Evolutionary conservation across 2,797 vertebrate genomes (phyloP), one percentile per base, ranked within the genome.

Genomic region (Podarcis siculus): DNA sequence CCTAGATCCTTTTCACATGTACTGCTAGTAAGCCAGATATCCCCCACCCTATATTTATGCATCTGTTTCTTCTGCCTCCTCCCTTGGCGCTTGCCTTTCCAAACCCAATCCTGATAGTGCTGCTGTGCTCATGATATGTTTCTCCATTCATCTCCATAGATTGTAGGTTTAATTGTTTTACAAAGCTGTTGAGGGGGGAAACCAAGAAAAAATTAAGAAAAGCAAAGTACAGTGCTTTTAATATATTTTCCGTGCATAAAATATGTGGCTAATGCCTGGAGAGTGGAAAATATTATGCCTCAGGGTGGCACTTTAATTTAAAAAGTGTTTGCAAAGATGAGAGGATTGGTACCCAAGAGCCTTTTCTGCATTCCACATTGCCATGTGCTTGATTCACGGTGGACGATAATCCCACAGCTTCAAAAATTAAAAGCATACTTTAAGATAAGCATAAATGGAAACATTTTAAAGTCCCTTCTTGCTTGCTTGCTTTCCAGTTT

Each of bases 211-310:
- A 25, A 32, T 49, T 9, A 69, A 71, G 58, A 67, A 64, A 79
- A 37, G 37, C 64, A 27, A 82, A 82, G 17, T 55, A 9, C n/a
- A 35, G 23, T 35, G 49, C 27, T 30, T 66, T 7, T 35, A 61
- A 30, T 39, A 55, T 55, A 55, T 7, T 64, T 75, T 67, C 49
- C 91, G 90, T 91, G 88, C 82, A 89, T 87, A 90, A 23, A 27
- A 83, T 77, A 27, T 76, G 79, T 58, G 90, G 82, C 64, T 64
- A 91, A 25, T 91, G 89, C 87, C 91, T 91, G 84, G 84, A 89
- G 90, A 89, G 90, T 87, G 21, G 21, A 91, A 92, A 92, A 78
- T 83, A 92, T 91, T 93, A 82, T 92, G 69, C 89, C 91, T 89
- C 85, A 88, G 90, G 83, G 85, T 32, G 85, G 83, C 67, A 89